Evolutionary conservation across 2,888 invertebrate species (phyloP).

Genomic region (Rhagophthalmus giganteus): DNA sequence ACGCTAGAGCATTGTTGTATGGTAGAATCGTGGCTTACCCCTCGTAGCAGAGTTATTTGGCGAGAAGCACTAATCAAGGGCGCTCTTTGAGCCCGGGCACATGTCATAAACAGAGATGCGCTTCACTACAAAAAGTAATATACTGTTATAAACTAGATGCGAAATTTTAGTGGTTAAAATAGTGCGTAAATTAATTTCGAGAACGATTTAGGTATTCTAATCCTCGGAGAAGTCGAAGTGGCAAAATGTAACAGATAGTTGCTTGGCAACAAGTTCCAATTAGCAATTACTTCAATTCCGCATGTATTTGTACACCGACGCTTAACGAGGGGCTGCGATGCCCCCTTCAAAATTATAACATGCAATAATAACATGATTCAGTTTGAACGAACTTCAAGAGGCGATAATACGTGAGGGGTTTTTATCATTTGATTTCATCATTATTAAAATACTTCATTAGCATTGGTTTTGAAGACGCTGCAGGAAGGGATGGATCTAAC

Average conservation of each 20-base stretch:
- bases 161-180: conserved; percentile 5
- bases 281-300: conserved; percentile 53
- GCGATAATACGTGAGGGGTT: conserved; percentile 33
- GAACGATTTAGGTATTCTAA: not conserved
- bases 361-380: conserved; percentile 39
- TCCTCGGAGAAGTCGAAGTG: too few relatives aligned
- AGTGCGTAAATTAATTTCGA: conserved; percentile 5
- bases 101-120: conserved; percentile 25
- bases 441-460: conserved; percentile 33
- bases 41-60: conserved; percentile 19
- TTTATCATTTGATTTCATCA: conserved; percentile 37
- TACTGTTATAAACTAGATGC: conserved; percentile 11
- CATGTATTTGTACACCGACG: conserved; percentile 47
- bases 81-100: conserved; percentile 27
- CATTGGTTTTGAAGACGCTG: conserved; percentile 17
- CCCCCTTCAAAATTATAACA: conserved; percentile 31
- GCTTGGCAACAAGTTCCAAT: conserved; percentile 52
- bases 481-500: conserved; percentile 11
- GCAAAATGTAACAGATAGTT: conserved; percentile 48
- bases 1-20: conserved; percentile 24
- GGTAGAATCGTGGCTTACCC: conserved; percentile 17
- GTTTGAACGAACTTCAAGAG: conserved; percentile 33
- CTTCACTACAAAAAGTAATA: conserved; percentile 20
- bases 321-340: conserved; percentile 32
- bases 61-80: conserved; percentile 30